Conservation (phyloP, 2,113 vertebrate species). For the Sapayoa aenigma region DNA sequence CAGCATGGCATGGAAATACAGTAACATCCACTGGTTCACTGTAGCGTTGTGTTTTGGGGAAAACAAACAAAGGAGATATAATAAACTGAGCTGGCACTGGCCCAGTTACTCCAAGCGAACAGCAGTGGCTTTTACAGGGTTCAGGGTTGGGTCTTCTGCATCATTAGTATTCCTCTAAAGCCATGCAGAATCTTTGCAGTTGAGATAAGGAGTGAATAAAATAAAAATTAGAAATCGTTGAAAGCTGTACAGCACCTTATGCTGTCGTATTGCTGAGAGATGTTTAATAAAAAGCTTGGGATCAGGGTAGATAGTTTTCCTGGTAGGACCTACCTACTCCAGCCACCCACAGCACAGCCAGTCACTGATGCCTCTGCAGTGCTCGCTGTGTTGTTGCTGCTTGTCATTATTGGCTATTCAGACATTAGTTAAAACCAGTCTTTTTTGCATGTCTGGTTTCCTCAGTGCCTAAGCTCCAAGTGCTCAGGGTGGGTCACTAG, state of each 20-base stretch:
- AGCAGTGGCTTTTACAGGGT: not conserved
- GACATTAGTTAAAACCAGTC: not conserved
- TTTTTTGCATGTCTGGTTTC: not conserved
- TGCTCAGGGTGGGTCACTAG: rapidly evolving
- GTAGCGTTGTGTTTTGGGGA: not conserved
- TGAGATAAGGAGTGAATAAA: not conserved
- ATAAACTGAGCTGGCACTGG: constrained; percentile 23
- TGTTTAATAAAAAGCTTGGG: not conserved
- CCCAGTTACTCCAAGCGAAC: not conserved
- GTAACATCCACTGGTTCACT: not conserved
- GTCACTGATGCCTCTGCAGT: not conserved
- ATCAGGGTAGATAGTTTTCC: not conserved
- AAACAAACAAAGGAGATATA: constrained; percentile 3
- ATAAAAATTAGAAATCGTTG: not conserved
- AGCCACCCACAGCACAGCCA: not conserved
- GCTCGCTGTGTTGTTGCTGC: rapidly evolving
- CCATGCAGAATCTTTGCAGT: not conserved
- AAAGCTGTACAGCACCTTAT: no score
- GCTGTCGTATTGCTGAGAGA: not conserved
- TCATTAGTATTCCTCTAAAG: not conserved
- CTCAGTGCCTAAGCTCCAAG: not conserved
- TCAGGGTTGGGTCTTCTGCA: not conserved
- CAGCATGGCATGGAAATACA: constrained; percentile 8
- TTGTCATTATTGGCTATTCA: rapidly evolving
- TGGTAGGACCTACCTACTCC: not conserved